phyloP scores from a whole-genome alignment of 2,113 vertebrate genomes.

The Sardina pilchardus region DNA sequence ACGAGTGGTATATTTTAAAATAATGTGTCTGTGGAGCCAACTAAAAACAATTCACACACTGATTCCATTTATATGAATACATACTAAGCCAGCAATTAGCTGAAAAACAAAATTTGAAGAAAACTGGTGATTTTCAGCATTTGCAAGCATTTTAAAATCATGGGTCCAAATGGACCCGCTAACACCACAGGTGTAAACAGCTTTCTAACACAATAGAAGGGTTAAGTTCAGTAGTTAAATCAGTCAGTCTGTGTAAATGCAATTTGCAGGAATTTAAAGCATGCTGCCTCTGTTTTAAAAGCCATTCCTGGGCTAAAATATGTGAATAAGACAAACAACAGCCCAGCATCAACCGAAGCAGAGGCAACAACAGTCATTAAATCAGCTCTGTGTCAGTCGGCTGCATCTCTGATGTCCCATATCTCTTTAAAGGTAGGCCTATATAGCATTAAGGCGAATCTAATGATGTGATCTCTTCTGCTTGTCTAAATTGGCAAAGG shows the following conservation, averaged over 20 bases:
- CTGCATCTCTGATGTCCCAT: neutral
- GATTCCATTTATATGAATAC: too few species aligned
- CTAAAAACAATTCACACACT: too few species aligned
- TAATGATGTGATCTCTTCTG: neutral
- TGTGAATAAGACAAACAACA: neutral
- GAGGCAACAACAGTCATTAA: neutral
- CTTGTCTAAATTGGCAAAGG: constrained; percentile 30
- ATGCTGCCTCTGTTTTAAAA: neutral
- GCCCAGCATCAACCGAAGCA: neutral
- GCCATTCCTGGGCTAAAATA: neutral
- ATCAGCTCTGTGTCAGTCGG: neutral
- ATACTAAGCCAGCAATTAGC: too few species aligned
- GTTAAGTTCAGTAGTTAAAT: neutral
- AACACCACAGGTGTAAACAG: too few species aligned
- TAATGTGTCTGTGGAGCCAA: too few species aligned
- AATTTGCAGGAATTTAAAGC: constrained; percentile 12
- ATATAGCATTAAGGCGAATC: neutral
- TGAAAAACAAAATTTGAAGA: too few species aligned
- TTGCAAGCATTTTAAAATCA: too few species aligned
- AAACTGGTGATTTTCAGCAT: too few species aligned
- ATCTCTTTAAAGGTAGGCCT: neutral
- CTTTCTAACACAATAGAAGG: too few species aligned
- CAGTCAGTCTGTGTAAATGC: neutral
- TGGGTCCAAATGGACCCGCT: too few species aligned
- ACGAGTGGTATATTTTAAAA: too few species aligned